A percentile compares a stretch with the other conserved stretches of the same genome.
Evolutionary conservation across 1,140 invertebrate genomes (phyloP).

Genomic region (Sarcophaga bullata): DNA sequence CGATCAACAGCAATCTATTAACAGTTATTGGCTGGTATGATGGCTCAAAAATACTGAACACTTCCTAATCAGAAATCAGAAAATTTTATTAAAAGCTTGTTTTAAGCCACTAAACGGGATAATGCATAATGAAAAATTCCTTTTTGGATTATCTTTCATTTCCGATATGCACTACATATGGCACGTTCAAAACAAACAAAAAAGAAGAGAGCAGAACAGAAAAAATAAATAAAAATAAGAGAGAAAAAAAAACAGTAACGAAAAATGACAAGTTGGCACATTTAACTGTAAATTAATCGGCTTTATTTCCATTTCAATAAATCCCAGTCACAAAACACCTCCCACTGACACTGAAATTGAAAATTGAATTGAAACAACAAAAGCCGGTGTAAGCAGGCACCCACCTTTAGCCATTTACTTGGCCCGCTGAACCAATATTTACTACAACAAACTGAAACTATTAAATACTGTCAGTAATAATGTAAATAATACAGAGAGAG

Average conservation of each 20-base stretch:
- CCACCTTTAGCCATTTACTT: background rate
- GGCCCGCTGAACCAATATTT: background rate
- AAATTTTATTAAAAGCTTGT: too few species aligned
- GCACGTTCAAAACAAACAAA: background rate
- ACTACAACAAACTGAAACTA: background rate
- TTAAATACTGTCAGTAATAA: background rate
- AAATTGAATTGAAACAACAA: background rate
- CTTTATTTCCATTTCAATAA: conserved; percentile 33
- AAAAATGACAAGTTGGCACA: conserved; percentile 4
- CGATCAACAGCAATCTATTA: too few species aligned
- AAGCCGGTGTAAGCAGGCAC: too few species aligned
- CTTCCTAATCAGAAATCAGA: too few species aligned
- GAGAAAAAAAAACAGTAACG: background rate
- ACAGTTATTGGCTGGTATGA: too few species aligned
- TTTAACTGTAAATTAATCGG: conserved; percentile 33
- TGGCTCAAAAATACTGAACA: too few species aligned
- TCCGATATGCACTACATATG: background rate
- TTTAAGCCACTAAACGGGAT: too few species aligned
- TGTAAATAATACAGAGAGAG: background rate
- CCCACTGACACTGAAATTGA: background rate
- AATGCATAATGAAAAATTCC: conserved; percentile 12
- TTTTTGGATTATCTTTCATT: conserved; percentile 17
- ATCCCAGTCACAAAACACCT: conserved; percentile 19
- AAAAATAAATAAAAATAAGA: background rate
- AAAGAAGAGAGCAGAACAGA: background rate